phyloP scores from a whole-genome alignment of 2,888 invertebrate species.

The Drosophila mimica region DNA sequence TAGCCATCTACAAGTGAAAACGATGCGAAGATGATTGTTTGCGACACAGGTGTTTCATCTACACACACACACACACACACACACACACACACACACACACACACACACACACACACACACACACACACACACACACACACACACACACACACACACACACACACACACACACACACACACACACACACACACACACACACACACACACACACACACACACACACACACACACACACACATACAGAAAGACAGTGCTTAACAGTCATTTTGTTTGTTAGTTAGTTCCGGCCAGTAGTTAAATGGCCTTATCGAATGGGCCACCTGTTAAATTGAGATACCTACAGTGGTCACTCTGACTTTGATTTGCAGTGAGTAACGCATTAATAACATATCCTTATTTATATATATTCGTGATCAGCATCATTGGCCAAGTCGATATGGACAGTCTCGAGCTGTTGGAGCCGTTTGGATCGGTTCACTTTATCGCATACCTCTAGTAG shows the following conservation, averaged over 20 bases:
- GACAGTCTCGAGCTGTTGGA: background rate
- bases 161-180: constrained; percentile 11
- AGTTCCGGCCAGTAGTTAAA: constrained; percentile 7
- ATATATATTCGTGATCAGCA: background rate
- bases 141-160: constrained; percentile 7
- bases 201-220: constrained; percentile 13
- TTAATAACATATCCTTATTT: background rate
- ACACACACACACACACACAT: background rate
- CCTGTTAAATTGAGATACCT: background rate
- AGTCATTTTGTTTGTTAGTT: constrained; percentile 17
- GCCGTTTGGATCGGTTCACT: background rate
- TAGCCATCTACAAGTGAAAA: constrained; percentile 53
- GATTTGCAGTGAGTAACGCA: background rate
- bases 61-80: constrained; percentile 15
- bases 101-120: background rate
- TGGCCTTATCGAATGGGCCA: constrained; percentile 28
- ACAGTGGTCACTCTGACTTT: background rate
- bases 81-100: constrained; percentile 1
- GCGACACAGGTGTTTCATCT: constrained; percentile 45
- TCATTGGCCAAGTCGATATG: background rate
- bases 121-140: constrained; percentile 14
- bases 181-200: constrained; percentile 8
- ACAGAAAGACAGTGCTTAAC: background rate
- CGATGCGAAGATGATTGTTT: constrained; percentile 40
- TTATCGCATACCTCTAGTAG: background rate